Conservation (phyloP, 2,797 vertebrate species). For the Benthosema pterotum region DNA sequence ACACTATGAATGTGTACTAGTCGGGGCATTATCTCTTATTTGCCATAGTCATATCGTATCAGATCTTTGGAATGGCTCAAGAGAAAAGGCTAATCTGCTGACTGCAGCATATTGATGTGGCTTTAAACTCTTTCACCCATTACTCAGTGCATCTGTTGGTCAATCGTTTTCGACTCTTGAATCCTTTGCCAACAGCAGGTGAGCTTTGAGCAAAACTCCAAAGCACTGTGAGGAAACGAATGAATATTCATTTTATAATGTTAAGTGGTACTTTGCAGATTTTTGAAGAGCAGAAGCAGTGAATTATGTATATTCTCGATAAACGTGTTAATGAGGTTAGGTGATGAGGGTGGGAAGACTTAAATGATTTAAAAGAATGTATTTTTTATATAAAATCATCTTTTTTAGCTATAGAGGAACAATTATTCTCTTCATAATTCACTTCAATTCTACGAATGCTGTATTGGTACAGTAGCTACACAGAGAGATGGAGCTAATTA, state of each 20-base stretch:
- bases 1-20: constrained; percentile 13
- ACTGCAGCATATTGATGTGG: constrained; percentile 20
- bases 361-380: not conserved
- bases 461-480: no score
- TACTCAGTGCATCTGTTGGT: constrained; percentile 14
- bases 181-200: constrained; percentile 13
- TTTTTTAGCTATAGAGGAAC: not conserved
- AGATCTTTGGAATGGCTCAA: constrained; percentile 5
- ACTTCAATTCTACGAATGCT: no score
- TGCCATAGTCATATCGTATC: not conserved
- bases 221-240: not conserved
- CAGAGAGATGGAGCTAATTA: no score
- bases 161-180: constrained; percentile 11
- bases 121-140: constrained; percentile 24
- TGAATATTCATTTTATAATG: not conserved
- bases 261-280: constrained; percentile 1
- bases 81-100: constrained; percentile 6
- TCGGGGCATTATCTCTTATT: constrained; percentile 3
- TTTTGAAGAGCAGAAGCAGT: constrained; percentile 1
- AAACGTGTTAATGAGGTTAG: constrained; percentile 44
- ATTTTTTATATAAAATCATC: not conserved
- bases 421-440: not conserved
- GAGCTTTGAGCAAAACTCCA: not conserved
- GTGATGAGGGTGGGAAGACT: constrained; percentile 18
- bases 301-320: not conserved